These are phyloP conservation scores for Epizoanthus rinbou DNA, from an alignment of 92 coral and sea anemone genomes.

Conservation along the genomic window DNA sequence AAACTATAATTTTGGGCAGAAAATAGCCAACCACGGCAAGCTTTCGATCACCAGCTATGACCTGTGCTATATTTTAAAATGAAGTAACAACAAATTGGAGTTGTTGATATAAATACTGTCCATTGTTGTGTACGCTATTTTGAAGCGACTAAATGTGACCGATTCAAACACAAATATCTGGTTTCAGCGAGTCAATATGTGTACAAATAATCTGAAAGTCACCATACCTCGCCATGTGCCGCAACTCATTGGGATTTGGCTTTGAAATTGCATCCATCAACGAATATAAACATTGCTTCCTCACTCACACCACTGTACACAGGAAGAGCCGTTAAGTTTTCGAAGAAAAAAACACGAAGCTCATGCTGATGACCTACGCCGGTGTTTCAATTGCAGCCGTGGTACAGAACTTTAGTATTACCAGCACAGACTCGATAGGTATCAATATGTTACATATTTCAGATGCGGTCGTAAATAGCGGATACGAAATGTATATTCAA, in stretches of 20 bases:
- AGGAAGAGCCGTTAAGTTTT: no score
- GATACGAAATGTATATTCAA: background rate
- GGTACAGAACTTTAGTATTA: no score
- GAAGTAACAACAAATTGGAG: background rate
- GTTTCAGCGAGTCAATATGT: background rate
- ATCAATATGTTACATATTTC: background rate
- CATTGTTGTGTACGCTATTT: background rate
- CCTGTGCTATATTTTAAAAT: background rate
- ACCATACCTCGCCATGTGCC: slow-evolving; percentile 17
- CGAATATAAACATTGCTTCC: background rate
- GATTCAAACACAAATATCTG: background rate
- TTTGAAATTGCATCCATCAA: background rate
- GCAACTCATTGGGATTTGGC: background rate
- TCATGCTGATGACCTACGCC: no score
- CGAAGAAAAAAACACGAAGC: no score
- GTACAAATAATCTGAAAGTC: background rate
- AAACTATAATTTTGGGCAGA: background rate
- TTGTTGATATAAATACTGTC: background rate
- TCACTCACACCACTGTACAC: background rate
- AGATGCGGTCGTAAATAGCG: background rate
- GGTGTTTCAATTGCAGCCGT: no score
- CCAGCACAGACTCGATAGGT: background rate
- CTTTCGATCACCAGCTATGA: background rate
- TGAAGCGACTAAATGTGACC: background rate
- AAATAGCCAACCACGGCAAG: background rate